A percentile compares a stretch with the other conserved stretches of the same genome.
Evolutionary conservation across 2,888 invertebrate genomes (phyloP).

Genomic region (Polyommatus icarus): DNA sequence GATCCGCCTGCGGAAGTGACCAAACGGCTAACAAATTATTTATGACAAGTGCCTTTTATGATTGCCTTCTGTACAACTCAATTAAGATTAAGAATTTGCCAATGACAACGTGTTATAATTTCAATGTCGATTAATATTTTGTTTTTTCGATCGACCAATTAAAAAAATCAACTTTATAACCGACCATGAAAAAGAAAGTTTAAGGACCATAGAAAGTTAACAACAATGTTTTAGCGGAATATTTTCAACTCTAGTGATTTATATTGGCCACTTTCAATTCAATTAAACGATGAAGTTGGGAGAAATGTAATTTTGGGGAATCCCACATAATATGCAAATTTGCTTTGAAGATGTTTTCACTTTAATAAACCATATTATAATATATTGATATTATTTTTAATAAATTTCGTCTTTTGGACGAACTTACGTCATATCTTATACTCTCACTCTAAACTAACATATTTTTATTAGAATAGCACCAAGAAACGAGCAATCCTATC

Average conservation of each 20-base stretch:
- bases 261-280: neutral
- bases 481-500: neutral
- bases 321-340: neutral
- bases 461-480: neutral
- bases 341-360: neutral
- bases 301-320: neutral
- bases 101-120: neutral
- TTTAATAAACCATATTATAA: neutral
- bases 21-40: neutral
- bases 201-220: neutral
- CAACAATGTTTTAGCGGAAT: neutral
- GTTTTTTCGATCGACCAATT: neutral
- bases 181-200: neutral
- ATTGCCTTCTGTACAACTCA: neutral
- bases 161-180: neutral
- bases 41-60: neutral
- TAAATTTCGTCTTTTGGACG: neutral
- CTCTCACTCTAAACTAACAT: neutral
- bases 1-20: neutral
- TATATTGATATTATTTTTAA: neutral
- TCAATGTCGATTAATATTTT: neutral
- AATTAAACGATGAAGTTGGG: neutral
- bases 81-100: neutral
- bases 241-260: neutral
- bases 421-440: neutral